These are phyloP conservation scores for Macheiramphus alcinus DNA, from an alignment of 2,113 vertebrate species.

Conservation along the genomic window DNA sequence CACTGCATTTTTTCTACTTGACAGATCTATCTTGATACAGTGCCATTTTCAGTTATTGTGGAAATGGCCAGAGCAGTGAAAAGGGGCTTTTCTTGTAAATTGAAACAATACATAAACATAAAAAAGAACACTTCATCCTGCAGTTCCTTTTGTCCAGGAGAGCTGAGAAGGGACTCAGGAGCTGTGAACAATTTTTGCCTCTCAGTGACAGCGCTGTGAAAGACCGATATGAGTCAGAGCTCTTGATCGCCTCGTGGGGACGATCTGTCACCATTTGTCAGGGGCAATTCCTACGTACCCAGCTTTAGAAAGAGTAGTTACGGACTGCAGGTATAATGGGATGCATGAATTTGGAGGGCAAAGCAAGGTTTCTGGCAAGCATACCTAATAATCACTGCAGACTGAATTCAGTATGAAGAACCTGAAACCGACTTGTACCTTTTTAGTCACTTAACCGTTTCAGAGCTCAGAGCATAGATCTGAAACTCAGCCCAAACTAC, in stretches of 20 bases:
- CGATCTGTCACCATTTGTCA: not conserved
- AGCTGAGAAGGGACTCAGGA: not conserved
- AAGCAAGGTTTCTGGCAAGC: slow-evolving; percentile 14
- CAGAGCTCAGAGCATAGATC: not conserved
- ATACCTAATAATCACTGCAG: not conserved
- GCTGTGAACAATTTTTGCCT: not conserved
- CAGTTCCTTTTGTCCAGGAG: not conserved
- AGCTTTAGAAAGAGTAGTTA: not conserved
- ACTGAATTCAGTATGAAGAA: not conserved
- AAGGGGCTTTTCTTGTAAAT: not conserved
- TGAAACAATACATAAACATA: not conserved
- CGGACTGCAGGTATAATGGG: not conserved
- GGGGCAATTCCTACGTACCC: not conserved
- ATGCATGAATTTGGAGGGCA: not conserved
- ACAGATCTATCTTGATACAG: not conserved
- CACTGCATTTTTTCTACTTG: not conserved
- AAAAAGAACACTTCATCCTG: not conserved
- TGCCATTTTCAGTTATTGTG: not conserved
- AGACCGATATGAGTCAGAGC: not conserved
- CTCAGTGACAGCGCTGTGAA: not conserved
- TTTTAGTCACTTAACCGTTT: not conserved
- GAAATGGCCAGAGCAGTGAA: not conserved
- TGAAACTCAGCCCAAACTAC: not conserved
- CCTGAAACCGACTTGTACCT: not conserved
- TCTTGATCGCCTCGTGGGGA: not conserved